A percentile compares a stretch with the other conserved stretches of the same genome.
Evolutionary conservation across 2,113 vertebrate genomes (phyloP).

Genomic region (Ciconia boyciana): DNA sequence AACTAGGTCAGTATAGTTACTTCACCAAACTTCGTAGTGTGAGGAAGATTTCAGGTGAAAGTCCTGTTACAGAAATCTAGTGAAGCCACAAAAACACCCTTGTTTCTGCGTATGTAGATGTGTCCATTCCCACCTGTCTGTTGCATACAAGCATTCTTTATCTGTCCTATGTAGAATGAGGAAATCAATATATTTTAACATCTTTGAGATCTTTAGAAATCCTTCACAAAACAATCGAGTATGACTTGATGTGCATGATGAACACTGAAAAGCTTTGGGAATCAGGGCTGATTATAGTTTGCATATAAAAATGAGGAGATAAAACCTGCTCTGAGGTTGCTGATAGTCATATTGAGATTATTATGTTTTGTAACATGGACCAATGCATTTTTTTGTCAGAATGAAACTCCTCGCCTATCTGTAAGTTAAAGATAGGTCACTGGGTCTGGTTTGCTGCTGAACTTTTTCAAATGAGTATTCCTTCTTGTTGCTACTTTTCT

Average conservation of each 20-base stretch:
- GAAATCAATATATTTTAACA: not conserved
- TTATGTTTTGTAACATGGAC: not conserved
- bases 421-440: not conserved
- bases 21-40: not conserved
- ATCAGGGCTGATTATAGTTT: not conserved
- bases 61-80: not conserved
- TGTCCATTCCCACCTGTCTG: not conserved
- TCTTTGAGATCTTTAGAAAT: not conserved
- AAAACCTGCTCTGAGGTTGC: not conserved
- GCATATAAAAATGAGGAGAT: not conserved
- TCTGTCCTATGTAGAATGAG: not conserved
- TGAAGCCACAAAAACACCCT: not conserved
- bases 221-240: not conserved
- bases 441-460: not conserved
- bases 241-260: not conserved
- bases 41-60: not conserved
- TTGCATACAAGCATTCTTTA: not conserved
- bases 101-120: not conserved
- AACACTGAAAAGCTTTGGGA: not conserved
- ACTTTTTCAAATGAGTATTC: not conserved
- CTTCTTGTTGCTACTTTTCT: not conserved
- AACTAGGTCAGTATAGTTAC: not conserved
- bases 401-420: not conserved
- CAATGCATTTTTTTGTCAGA: not conserved
- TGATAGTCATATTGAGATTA: not conserved